Base-by-base conservation (phyloP, 1,140 invertebrate genomes). In the Portunus trituberculatus region DNA sequence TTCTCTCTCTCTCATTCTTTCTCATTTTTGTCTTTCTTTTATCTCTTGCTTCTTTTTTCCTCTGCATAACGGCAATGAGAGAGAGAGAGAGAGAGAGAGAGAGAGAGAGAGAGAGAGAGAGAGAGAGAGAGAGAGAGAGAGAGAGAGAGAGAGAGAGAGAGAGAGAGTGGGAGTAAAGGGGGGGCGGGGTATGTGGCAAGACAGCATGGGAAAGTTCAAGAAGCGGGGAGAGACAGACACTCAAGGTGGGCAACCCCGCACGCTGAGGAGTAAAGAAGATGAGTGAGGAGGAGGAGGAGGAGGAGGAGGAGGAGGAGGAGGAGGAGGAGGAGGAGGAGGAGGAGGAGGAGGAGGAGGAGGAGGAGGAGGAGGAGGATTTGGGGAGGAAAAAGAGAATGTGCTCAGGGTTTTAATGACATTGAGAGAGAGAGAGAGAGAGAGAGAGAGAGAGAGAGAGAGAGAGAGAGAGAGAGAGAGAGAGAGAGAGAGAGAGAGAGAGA, bases 391-490 rank as follows among this genome's bases (percentile, higher is more conserved):
- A 59, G 16, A 12, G 10, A 59, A 59, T 14, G 52, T 59, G 52
- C 52, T 39, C 39, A 59, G 52, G 16, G 52, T 59, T 59, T 59
- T 59, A 59, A 59, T 59, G 52, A 59, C 1, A 10, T 4, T 59
- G 52, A 59, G 46, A 48, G 39, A 32, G 39, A 91, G 89, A 88
- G 86, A 88, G 86, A 32, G 86, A 88, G 86, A 88, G 86, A 84
- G 86, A 88, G 86, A 88, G 86, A 88, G 86, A 88, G 86, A 88
- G 86, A 88, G 86, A 32, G 83, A 32, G 86, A 88, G 86, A 88
- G 86, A 88, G 86, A 84, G 86, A 88, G 86, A 88, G 86, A 88
- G 86, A 88, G 86, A 32, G 29, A 32, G 29, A 14, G 29, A 6
- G 20, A 45, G 31, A 29, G 31, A 28, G 16, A 20, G 52, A 20